Evolutionary conservation across 1,140 invertebrate genomes (phyloP), one percentile per base, ranked within the genome.

Genomic region (Hyposmocoma kahamanoa): DNA sequence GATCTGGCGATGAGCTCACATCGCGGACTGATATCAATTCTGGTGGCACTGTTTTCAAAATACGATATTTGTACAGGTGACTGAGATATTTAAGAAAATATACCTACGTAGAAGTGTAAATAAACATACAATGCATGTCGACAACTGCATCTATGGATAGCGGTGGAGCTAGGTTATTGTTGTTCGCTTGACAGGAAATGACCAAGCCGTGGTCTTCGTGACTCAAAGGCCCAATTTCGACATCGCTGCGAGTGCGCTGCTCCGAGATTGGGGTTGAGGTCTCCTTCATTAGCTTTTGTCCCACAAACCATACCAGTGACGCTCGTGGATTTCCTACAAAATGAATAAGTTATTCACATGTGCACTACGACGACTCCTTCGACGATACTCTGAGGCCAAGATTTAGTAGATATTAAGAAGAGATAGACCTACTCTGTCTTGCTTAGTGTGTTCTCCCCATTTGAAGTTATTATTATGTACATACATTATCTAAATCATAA

Each of bases 71-170:
- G 21, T 13, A 8, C 24, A 26, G 24, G 5, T 26, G 24, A 11
- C 24, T 26, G 5, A 26, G 11, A 26, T 26, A 26, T 26, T n/a
- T n/a, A n/a, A n/a, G n/a, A n/a, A n/a, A n/a, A n/a, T n/a, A n/a
- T n/a, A n/a, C n/a, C n/a, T n/a, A n/a, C n/a, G n/a, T n/a, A n/a
- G n/a, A n/a, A 30, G 28, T 2, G 6, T 30, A 1, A 30, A 30
- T 26, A 26, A 34, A 77, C 82, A 82, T 59, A 85, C 82, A 59
- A 42, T 66, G 63, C 79, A 85, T 82, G 44, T 85, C 70, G 44
- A 85, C 62, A 22, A 64, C 59, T 45, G 83, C 58, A 43, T 82
- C 79, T 15, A 83, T 76, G 11, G 65, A 62, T 8, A 85, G 61
- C 3, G 76, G 76, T 21, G 52, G 28, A 0, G 69, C 76, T 17